Evolutionary conservation across 1,140 invertebrate genomes (phyloP).

Genomic region (Stegodyphus mimosarum): DNA sequence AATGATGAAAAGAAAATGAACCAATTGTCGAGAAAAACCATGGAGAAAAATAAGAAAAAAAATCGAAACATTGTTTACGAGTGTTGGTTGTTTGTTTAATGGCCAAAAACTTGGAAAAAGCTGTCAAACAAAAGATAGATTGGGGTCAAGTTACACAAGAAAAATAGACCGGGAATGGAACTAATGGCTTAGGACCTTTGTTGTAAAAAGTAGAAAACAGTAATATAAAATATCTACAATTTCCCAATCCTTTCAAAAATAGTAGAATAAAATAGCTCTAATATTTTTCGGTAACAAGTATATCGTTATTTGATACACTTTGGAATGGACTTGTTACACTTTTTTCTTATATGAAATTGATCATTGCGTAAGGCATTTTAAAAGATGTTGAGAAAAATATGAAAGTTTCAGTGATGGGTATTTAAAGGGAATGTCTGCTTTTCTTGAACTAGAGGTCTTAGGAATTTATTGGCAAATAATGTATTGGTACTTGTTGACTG

Average conservation of each 20-base stretch:
- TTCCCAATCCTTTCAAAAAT: background rate
- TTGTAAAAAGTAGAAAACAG: slow-evolving; percentile 6
- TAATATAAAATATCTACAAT: slow-evolving; percentile 12
- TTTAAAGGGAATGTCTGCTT: too few relatives aligned
- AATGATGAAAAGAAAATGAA: slow-evolving; percentile 46
- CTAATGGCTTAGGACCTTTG: slow-evolving; percentile 38
- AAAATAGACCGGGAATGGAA: slow-evolving; percentile 34
- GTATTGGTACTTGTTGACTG: too few relatives aligned
- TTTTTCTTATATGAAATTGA: background rate
- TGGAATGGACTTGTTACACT: background rate
- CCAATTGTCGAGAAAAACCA: slow-evolving; percentile 52
- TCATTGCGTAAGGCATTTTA: too few relatives aligned
- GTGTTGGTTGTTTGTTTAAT: slow-evolving; percentile 55
- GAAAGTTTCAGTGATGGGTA: too few relatives aligned
- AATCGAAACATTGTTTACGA: slow-evolving; percentile 42
- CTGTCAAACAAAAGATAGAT: slow-evolving; percentile 56
- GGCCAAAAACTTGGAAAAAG: slow-evolving; percentile 54
- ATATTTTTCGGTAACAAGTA: slow-evolving; percentile 18
- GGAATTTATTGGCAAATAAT: too few relatives aligned
- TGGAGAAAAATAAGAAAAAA: slow-evolving; percentile 29
- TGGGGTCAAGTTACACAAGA: slow-evolving; percentile 55
- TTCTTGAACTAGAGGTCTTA: too few relatives aligned
- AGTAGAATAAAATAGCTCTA: background rate
- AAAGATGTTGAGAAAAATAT: too few relatives aligned
- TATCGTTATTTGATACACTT: slow-evolving; percentile 24